These are phyloP conservation scores for Eurois occulta DNA, from an alignment of 2,888 invertebrate genomes.

Conservation along the genomic window DNA sequence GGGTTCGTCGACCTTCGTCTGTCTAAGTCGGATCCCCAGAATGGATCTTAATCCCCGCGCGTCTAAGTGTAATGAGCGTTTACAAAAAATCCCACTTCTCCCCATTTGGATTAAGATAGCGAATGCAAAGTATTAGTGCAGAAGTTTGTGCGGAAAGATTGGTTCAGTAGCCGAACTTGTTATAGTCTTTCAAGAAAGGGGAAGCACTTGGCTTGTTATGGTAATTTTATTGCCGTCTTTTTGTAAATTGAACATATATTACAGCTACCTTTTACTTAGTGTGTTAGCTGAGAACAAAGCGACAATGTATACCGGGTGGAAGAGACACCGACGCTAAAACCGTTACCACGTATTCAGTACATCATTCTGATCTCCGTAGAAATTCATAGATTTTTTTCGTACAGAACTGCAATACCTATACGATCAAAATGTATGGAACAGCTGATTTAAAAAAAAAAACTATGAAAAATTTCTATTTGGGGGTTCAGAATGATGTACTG, in stretches of 20 bases:
- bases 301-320: no score
- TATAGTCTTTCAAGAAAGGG: conserved; percentile 13
- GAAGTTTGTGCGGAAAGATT: conserved; percentile 35
- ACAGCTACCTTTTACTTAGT: background rate
- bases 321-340: no score
- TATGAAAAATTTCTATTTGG: no score
- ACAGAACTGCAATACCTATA: no score
- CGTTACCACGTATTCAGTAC: no score
- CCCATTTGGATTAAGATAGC: conserved; percentile 66
- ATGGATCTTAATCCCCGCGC: conserved; percentile 40
- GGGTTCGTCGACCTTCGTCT: conserved; percentile 43
- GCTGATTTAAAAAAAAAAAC: no score
- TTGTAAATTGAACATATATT: background rate
- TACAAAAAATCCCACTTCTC: conserved; percentile 65
- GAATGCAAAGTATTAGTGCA: conserved; percentile 67
- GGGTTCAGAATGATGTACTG: no score
- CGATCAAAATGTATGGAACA: no score
- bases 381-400: no score
- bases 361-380: no score
- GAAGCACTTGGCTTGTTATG: conserved; percentile 33
- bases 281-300: background rate
- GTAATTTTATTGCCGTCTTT: conserved; percentile 1
- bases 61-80: conserved; percentile 66
- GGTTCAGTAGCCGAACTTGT: conserved; percentile 31
- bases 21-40: conserved; percentile 30